A percentile compares a stretch with the other conserved stretches of the same genome.
phyloP scores from a whole-genome alignment of 1,140 invertebrate genomes.

The Drosophila jambulina region DNA sequence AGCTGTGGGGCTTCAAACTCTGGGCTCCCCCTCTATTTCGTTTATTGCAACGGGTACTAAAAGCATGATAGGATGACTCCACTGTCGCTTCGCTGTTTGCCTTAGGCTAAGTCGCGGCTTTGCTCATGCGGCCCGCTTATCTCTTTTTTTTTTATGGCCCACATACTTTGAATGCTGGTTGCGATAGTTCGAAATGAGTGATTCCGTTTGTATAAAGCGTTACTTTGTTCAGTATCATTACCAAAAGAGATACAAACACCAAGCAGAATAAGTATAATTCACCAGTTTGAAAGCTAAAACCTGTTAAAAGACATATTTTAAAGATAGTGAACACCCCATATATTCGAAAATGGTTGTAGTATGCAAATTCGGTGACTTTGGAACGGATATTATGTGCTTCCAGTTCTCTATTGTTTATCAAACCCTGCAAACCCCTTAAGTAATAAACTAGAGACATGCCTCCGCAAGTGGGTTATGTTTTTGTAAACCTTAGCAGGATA shows the following conservation, averaged over 20 bases:
- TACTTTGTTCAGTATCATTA: not conserved
- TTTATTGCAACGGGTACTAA: not conserved
- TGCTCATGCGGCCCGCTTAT: conserved; percentile 31
- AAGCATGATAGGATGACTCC: conserved; percentile 10
- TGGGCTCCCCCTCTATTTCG: not conserved
- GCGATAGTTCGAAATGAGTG: not conserved
- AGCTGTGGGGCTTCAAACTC: conserved; percentile 55
- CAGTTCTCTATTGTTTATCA: not conserved
- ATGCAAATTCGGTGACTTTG: not conserved
- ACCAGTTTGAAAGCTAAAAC: not conserved
- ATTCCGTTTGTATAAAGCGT: not conserved
- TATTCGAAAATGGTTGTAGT: not conserved
- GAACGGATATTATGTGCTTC: not conserved
- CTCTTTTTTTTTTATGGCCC: conserved; percentile 2
- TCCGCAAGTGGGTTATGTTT: too few species aligned
- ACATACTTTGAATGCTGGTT: conserved; percentile 6
- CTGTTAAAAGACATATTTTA: not conserved
- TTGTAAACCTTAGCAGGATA: too few species aligned
- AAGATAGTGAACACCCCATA: not conserved
- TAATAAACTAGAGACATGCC: not conserved
- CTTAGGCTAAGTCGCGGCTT: conserved; percentile 8
- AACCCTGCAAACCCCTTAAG: not conserved
- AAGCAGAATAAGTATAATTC: not conserved
- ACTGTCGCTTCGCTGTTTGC: conserved; percentile 11
- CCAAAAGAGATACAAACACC: not conserved